phyloP scores from a whole-genome alignment of 2,888 invertebrate species.

The Xestia sexstrigata region DNA sequence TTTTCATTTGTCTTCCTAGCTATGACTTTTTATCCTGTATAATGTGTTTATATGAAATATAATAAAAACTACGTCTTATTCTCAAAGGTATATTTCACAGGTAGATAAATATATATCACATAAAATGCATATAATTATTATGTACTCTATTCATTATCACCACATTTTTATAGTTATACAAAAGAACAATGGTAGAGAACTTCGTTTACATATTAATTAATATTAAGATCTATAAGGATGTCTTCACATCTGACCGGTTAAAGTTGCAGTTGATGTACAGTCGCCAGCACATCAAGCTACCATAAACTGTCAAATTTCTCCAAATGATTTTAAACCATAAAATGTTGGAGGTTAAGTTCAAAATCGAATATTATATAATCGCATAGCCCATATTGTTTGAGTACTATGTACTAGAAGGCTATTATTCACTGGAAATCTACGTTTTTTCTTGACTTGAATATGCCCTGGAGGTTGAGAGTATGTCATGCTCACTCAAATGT shows the following conservation, averaged over 20 bases:
- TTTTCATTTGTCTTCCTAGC: neutral
- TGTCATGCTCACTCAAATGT: too few relatives aligned
- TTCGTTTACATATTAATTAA: neutral
- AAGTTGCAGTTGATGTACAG: neutral
- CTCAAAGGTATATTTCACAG: constrained; percentile 39
- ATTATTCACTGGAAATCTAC: too few relatives aligned
- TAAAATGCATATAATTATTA: constrained; percentile 10
- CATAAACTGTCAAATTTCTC: too few relatives aligned
- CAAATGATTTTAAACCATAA: too few relatives aligned
- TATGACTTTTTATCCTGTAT: neutral
- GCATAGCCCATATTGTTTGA: too few relatives aligned
- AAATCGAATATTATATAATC: too few relatives aligned
- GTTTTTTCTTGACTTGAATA: too few relatives aligned
- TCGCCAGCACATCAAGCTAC: too few relatives aligned
- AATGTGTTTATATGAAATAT: neutral
- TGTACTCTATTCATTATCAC: constrained; percentile 26
- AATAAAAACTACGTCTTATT: constrained; percentile 30
- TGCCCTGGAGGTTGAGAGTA: too few relatives aligned
- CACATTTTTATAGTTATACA: constrained; percentile 9
- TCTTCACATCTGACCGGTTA: neutral
- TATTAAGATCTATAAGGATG: neutral
- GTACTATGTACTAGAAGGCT: too few relatives aligned
- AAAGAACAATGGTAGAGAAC: constrained; percentile 3
- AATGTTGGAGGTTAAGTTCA: too few relatives aligned
- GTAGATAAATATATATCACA: constrained; percentile 42